These are phyloP conservation scores for Stenotaenia linearis DNA, from an alignment of 2,888 invertebrate genomes.

Conservation along the genomic window DNA sequence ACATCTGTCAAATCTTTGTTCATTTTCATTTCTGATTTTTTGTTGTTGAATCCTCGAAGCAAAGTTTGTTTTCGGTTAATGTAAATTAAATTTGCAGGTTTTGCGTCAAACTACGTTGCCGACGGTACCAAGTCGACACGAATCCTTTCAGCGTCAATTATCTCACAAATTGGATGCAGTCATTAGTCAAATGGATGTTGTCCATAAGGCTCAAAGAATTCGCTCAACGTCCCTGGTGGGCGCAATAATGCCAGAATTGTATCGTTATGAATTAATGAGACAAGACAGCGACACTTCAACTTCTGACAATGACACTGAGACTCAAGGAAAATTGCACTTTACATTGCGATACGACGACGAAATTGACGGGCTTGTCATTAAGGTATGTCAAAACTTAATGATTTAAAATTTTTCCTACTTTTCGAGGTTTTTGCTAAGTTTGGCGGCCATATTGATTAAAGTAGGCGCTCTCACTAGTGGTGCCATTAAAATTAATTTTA, in stretches of 20 bases:
- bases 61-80: not conserved
- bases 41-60: not conserved
- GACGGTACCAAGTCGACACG: conserved; percentile 72
- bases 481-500: not conserved
- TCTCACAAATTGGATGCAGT: conserved; percentile 71
- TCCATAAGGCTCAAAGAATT: conserved; percentile 55
- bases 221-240: conserved; percentile 59
- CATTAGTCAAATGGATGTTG: conserved; percentile 72
- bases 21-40: too few relatives aligned
- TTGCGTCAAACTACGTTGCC: conserved; percentile 74
- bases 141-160: conserved; percentile 72
- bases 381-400: conserved; percentile 52
- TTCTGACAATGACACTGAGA: conserved; percentile 59
- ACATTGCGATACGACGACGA: conserved; percentile 74
- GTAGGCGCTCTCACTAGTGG: not conserved
- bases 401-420: not conserved
- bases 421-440: not conserved
- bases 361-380: conserved; percentile 70
- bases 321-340: conserved; percentile 74
- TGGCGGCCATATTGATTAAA: not conserved
- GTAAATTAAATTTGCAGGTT: conserved; percentile 52
- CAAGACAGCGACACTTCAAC: conserved; percentile 65
- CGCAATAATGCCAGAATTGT: conserved; percentile 69
- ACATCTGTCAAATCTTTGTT: too few relatives aligned
- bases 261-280: conserved; percentile 66